Conservation (phyloP, 2,888 invertebrate genomes). For the Smittia sp. region DNA sequence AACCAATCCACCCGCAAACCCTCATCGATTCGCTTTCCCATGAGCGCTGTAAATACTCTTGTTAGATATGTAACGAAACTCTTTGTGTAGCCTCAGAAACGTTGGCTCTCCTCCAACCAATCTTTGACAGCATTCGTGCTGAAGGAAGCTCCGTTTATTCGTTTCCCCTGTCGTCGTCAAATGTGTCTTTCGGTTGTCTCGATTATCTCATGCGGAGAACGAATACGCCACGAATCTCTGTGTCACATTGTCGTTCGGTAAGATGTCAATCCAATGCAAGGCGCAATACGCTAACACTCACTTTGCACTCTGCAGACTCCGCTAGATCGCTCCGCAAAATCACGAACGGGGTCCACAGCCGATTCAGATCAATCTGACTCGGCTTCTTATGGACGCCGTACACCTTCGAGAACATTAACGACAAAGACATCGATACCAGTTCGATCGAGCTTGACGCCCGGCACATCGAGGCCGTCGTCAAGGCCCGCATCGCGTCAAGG, state of each 20-base stretch:
- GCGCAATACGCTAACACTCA: background rate
- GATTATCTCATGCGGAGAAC: slow-evolving; percentile 15
- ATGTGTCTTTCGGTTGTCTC: slow-evolving; percentile 6
- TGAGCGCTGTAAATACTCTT: too few relatives aligned
- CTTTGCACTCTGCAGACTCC: slow-evolving; percentile 12
- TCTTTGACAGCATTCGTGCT: slow-evolving; percentile 35
- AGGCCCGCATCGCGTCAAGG: slow-evolving; percentile 29
- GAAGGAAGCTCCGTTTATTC: slow-evolving; percentile 2
- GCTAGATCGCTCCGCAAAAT: slow-evolving; percentile 12
- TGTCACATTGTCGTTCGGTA: slow-evolving; percentile 37
- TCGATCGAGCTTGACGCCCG: slow-evolving; percentile 26
- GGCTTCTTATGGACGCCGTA: slow-evolving; percentile 24
- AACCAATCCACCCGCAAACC: background rate
- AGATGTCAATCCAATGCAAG: background rate
- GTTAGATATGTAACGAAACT: too few relatives aligned
- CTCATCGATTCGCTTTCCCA: background rate
- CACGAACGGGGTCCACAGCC: slow-evolving; percentile 34
- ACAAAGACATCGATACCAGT: slow-evolving; percentile 40
- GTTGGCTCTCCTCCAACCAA: slow-evolving; percentile 35
- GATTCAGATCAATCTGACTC: slow-evolving; percentile 37
- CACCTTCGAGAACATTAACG: slow-evolving; percentile 26
- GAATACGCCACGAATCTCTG: slow-evolving; percentile 36
- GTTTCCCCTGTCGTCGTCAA: slow-evolving; percentile 34
- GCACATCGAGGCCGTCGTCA: slow-evolving; percentile 27
- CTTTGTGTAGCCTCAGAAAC: slow-evolving; percentile 36